Evolutionary conservation across 2,888 invertebrate species (phyloP), one percentile per base, ranked within the genome.

Genomic region (Limnephilus auricula): DNA sequence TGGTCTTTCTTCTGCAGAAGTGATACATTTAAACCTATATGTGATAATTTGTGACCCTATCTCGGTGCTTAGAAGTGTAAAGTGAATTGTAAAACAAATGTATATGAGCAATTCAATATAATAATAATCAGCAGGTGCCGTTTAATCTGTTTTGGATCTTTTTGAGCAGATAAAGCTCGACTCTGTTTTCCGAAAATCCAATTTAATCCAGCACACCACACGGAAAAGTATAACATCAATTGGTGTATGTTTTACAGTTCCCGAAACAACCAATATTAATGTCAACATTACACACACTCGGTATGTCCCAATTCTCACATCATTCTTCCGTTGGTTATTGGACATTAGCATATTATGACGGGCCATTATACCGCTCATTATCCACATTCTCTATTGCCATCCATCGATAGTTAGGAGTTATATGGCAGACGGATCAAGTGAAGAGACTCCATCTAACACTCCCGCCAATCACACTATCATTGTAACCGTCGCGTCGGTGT

Each of bases 221-320:
- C 18, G 18, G 18, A 45, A 15, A 15, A 18, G 50, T 25, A 50
- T 50, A 50, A 18, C 15, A 50, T 50, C 50, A 50, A 50, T 50
- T 18, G 3, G 18, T 18, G 5, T n/a, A 6, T 6, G 65, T 65
- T n/a, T 65, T 65, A 65, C 65, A 65, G 10, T 65, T n/a, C 25
- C 65, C 25, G 25, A 65, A n/a, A 65, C n/a, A 65, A 65, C 65
- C 65, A 10, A 65, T n/a, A 65, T 65, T 65, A 65, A 65, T 65
- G n/a, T 65, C 65, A 65, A 25, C 65, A 25, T 25, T 65, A 65
- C 65, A 65, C 30, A 31, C 80, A 80, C 32, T 31, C 32, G 32
- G 32, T 80, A 31, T 80, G 80, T 80, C 80, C 80, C 80, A 32
- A 31, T 80, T 80, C 80, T 80, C 80, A 80, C 80, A 15, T 80